Base-by-base conservation (phyloP, 2,113 vertebrate species). In the Paedocypris sp. region DNA sequence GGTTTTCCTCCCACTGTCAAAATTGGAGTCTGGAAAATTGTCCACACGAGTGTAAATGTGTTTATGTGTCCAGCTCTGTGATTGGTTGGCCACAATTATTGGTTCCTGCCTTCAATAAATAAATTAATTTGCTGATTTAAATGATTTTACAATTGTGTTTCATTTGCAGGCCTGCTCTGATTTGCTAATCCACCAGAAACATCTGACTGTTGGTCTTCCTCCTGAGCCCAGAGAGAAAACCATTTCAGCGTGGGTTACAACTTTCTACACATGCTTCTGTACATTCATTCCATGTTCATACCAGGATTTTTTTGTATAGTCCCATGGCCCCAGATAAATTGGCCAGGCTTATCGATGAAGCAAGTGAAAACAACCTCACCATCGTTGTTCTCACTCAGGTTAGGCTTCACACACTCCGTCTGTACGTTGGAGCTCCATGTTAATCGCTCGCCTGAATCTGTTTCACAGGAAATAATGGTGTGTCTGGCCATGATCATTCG, bases 401-500 rank as follows among this genome's bases (percentile, higher is more conserved):
- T 46, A 33, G 35, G 12, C 11, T 4, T 38, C 5, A 2, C 9
- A 49, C 23, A n/a, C 19, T 49, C 33, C 23, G 13, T 4, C 6
- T 15, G 22, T 23, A 6, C 7, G 20, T 39, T 61, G 43, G 42
- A 23, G n/a, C 11, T 51, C 23, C 32, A 31, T 5, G n/a, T n/a
- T n/a, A n/a, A n/a, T 51, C 38, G 60, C 6, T 10, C 53, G 29
- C 1, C 1, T 43, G 10, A 41, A 4, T 1, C 11, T 56, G 18
- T 15, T 26, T 51, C 42, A 8, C 78, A 97, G 93, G 94, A 97
- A 82, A 94, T 97, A 75, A 89, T 98, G 89, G 91, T 97, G 19
- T 98, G 92, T 70, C 78, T 98, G 71, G 92, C 90, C 10, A 97
- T 97, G 95, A 94, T 86, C 75, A 97, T 97, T 43, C 82, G 90